These are phyloP conservation scores for Alca torda DNA, from an alignment of 2,797 vertebrate genomes.

Conservation along the genomic window DNA sequence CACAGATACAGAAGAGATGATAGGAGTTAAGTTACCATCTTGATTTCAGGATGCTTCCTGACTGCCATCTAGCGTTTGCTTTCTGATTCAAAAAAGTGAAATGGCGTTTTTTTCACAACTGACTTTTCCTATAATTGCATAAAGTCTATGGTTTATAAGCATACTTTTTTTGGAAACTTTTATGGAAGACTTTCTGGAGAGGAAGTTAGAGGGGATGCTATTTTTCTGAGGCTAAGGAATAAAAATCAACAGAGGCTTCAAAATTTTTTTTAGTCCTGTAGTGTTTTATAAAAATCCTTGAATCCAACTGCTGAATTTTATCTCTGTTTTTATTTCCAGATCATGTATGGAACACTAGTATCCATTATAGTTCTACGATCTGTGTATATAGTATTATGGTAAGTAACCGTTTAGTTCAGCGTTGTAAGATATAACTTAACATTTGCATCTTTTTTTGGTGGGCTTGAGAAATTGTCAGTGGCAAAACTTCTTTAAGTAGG, in stretches of 20 bases:
- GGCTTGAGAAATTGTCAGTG: neutral
- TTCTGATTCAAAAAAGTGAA: neutral
- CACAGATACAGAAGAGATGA: neutral
- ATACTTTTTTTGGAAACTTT: neutral
- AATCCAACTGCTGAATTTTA: neutral
- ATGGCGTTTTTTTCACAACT: neutral
- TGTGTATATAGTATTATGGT: constrained; percentile 97
- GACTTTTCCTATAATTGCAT: neutral
- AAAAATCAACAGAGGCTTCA: neutral
- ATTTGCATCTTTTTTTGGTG: neutral
- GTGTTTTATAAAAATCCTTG: neutral
- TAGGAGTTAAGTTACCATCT: neutral
- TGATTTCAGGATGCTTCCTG: neutral
- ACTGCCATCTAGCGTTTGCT: constrained; percentile 51
- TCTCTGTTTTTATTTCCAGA: constrained; percentile 71
- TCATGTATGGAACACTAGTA: constrained; percentile 94
- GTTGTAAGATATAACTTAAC: neutral
- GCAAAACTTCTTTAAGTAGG: neutral
- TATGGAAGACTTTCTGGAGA: neutral
- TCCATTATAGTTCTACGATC: constrained; percentile 90
- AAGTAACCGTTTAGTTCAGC: constrained; percentile 60
- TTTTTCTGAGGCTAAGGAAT: neutral
- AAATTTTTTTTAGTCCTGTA: neutral
- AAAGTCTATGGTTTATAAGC: neutral
- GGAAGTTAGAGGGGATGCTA: neutral